These are phyloP conservation scores for Myiothlypis chrysogaster DNA, from an alignment of 2,797 vertebrate species.

Conservation along the genomic window DNA sequence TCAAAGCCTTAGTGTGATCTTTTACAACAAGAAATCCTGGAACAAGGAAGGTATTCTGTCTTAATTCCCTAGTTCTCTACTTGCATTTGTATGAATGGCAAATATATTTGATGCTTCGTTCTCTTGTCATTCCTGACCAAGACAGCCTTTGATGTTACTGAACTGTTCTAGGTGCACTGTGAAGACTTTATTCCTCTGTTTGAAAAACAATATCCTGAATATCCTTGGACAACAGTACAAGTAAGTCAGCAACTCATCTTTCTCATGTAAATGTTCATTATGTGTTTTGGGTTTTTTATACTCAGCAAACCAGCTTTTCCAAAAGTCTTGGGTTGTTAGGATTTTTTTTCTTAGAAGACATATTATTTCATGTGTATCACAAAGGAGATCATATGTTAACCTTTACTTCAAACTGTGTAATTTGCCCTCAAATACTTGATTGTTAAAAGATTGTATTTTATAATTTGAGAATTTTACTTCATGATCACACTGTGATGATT, in stretches of 20 bases:
- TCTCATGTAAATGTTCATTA: background rate
- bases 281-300: background rate
- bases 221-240: conserved; percentile 85
- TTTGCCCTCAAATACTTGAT: background rate
- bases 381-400: background rate
- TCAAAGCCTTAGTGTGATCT: background rate
- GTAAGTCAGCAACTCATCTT: conserved; percentile 69
- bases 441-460: background rate
- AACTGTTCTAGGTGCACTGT: conserved; percentile 84
- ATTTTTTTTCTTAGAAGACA: background rate
- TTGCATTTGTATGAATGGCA: background rate
- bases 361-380: background rate
- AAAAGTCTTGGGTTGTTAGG: background rate
- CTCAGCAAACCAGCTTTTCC: background rate
- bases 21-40: background rate
- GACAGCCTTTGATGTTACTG: background rate
- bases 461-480: background rate
- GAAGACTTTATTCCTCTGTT: conserved; percentile 92
- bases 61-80: background rate
- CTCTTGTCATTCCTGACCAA: background rate
- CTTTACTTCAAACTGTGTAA: background rate
- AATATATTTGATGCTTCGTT: background rate
- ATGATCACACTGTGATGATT: background rate
- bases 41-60: background rate
- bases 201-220: conserved; percentile 87